phyloP scores from a whole-genome alignment of 30 jellyfish, hydroid and myxozoan genomes.

The Sanderia malayensis region DNA sequence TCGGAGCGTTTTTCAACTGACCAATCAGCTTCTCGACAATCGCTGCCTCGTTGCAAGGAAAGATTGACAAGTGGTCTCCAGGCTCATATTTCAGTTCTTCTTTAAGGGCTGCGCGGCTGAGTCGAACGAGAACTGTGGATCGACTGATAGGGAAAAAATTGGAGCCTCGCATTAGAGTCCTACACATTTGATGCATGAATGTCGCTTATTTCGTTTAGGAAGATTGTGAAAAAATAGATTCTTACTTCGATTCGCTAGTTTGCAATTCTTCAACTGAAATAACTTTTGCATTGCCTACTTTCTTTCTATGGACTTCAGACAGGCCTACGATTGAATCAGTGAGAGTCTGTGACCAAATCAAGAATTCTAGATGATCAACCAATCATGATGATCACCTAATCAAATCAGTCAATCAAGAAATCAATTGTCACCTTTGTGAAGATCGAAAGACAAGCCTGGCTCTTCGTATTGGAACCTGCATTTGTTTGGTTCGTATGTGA shows the following conservation, averaged over 20 bases:
- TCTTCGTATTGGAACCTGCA: constrained; percentile 34
- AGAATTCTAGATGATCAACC: too few relatives aligned
- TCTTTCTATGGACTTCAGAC: constrained; percentile 36
- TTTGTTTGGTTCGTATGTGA: constrained; percentile 19
- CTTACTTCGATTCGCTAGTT: constrained; percentile 40
- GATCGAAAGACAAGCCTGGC: not conserved
- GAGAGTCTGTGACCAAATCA: too few relatives aligned
- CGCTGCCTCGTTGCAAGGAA: constrained; percentile 47
- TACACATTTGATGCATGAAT: too few relatives aligned
- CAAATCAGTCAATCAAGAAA: too few relatives aligned
- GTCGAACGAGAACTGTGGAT: constrained; percentile 52
- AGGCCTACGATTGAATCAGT: too few relatives aligned
- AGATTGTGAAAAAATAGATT: too few relatives aligned
- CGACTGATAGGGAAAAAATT: too few relatives aligned
- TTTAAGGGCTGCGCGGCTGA: constrained; percentile 9
- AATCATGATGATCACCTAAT: too few relatives aligned
- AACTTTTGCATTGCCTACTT: constrained; percentile 12
- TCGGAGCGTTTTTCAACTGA: constrained; percentile 26
- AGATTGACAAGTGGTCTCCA: constrained; percentile 58
- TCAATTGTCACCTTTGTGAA: constrained; percentile 12
- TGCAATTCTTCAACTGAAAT: constrained; percentile 37
- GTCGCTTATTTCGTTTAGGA: too few relatives aligned
- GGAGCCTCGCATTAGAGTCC: too few relatives aligned
- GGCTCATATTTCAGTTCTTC: constrained; percentile 37
- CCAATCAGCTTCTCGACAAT: constrained; percentile 48